These are phyloP conservation scores for Bicyclus anynana DNA, from an alignment of 1,140 invertebrate species.

Conservation along the genomic window DNA sequence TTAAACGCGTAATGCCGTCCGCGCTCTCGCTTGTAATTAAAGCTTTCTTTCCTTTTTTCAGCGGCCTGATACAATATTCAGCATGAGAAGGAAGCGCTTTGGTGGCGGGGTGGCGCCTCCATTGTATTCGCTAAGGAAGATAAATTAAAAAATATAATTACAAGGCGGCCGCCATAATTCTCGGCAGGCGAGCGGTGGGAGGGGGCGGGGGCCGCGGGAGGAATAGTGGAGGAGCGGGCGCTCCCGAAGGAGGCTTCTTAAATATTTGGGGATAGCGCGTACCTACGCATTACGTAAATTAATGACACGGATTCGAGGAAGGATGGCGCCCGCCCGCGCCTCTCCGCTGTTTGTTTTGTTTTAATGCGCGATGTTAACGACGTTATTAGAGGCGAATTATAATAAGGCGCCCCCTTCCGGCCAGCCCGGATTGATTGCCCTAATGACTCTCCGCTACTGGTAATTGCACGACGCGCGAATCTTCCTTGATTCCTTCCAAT, in stretches of 20 bases:
- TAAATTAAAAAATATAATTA: conserved; percentile 80
- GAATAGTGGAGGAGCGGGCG: conserved; percentile 71
- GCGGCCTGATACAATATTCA: conserved; percentile 76
- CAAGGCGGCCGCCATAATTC: conserved; percentile 79
- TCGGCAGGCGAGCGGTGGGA: conserved; percentile 65
- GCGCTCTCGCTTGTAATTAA: conserved; percentile 76
- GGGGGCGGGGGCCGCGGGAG: conserved; percentile 42
- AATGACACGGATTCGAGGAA: conserved; percentile 77
- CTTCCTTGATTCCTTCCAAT: conserved; percentile 47
- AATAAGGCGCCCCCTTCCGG: conserved; percentile 46
- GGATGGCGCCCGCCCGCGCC: conserved; percentile 65
- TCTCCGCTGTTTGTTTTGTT: conserved; percentile 71
- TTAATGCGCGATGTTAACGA: conserved; percentile 76
- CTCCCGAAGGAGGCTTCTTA: conserved; percentile 76
- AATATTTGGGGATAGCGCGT: conserved; percentile 77
- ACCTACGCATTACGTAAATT: conserved; percentile 77
- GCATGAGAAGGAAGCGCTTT: conserved; percentile 73
- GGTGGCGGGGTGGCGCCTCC: conserved; percentile 74
- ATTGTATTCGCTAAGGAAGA: conserved; percentile 78
- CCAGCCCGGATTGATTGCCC: conserved; percentile 57
- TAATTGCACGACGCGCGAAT: conserved; percentile 56
- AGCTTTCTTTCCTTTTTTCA: conserved; percentile 76
- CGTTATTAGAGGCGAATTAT: conserved; percentile 73
- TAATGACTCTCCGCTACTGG: conserved; percentile 65
- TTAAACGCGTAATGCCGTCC: conserved; percentile 70